Conservation (phyloP, 2,113 vertebrate genomes). For the Gnathonemus echidnorhynchus region DNA sequence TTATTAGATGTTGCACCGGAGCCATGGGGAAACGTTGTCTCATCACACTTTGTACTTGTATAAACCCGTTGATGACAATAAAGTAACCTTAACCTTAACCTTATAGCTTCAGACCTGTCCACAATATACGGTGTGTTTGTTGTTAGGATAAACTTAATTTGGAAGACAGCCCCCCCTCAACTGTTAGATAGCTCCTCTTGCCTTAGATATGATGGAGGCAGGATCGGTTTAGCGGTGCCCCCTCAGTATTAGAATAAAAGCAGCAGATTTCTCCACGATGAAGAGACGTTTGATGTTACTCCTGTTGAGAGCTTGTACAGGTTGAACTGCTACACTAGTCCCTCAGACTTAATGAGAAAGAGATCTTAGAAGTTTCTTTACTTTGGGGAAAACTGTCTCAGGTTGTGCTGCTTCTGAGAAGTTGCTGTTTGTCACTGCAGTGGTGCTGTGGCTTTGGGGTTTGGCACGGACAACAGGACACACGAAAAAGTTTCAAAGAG, state of each 20-base stretch:
- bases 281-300: neutral
- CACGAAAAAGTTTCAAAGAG: constrained; percentile 1
- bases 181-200: neutral
- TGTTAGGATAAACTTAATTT: neutral
- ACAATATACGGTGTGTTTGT: neutral
- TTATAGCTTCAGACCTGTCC: neutral
- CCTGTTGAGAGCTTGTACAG: neutral
- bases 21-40: too few species aligned
- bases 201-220: neutral
- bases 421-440: neutral
- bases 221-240: neutral
- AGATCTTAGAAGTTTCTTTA: neutral
- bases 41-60: too few species aligned
- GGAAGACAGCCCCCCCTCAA: neutral
- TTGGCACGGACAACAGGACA: neutral
- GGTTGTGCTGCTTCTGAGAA: neutral
- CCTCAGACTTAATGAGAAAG: neutral
- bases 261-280: neutral
- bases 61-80: too few species aligned
- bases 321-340: neutral
- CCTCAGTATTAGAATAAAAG: neutral
- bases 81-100: too few species aligned
- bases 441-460: neutral
- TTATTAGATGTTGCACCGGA: too few species aligned
- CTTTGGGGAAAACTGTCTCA: neutral